Conservation (phyloP, 2,797 vertebrate species). For the Valencia hispanica region DNA sequence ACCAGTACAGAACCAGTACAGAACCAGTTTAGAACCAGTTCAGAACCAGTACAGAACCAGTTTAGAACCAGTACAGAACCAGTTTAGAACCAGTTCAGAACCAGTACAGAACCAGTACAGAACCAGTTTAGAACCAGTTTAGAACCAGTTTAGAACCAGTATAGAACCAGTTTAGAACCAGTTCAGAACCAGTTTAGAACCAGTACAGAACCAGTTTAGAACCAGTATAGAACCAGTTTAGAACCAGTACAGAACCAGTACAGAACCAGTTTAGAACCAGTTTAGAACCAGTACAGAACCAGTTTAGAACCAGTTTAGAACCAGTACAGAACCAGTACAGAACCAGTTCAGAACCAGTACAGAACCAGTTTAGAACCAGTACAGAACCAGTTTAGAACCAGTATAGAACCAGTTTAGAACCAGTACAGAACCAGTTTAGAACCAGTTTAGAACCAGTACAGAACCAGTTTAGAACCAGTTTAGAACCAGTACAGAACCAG, state of each 20-base stretch:
- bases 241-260: neutral
- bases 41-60: neutral
- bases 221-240: neutral
- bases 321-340: neutral
- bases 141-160: no score
- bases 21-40: neutral
- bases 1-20: neutral
- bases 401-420: no score
- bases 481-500: no score
- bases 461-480: no score
- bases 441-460: neutral
- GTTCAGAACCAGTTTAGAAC: neutral
- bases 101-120: neutral
- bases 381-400: neutral
- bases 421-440: neutral
- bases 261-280: neutral
- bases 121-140: no score
- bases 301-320: neutral
- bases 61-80: no score
- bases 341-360: neutral
- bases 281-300: no score
- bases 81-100: neutral
- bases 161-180: neutral
- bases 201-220: no score
- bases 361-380: neutral